phyloP scores from a whole-genome alignment of 1,140 invertebrate genomes.

The Listronotus bonariensis region DNA sequence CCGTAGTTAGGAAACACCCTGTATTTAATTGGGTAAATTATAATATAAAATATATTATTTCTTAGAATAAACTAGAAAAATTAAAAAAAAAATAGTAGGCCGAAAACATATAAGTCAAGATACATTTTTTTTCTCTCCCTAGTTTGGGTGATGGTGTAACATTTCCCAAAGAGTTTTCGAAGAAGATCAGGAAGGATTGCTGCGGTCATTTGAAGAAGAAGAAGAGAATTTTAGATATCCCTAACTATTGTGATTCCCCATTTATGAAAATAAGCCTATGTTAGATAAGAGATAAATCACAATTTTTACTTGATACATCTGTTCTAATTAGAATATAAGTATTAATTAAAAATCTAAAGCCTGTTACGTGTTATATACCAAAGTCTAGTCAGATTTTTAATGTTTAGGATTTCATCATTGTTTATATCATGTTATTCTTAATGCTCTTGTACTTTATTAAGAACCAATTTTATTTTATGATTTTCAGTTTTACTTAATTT shows the following conservation, averaged over 20 bases:
- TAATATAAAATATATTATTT: too few relatives aligned
- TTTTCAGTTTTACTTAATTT: background rate
- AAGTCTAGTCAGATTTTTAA: too few relatives aligned
- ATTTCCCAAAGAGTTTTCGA: slow-evolving; percentile 80
- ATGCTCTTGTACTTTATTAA: too few relatives aligned
- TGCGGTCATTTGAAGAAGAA: slow-evolving; percentile 52
- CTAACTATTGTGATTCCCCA: slow-evolving; percentile 7
- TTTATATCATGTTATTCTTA: too few relatives aligned
- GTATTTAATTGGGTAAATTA: too few relatives aligned
- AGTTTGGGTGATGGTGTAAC: slow-evolving; percentile 86
- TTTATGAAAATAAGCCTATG: background rate
- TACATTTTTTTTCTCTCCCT: slow-evolving; percentile 55
- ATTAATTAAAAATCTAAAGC: too few relatives aligned
- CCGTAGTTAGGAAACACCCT: too few relatives aligned
- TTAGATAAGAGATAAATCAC: background rate
- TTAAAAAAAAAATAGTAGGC: too few relatives aligned
- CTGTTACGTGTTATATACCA: too few relatives aligned
- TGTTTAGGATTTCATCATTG: too few relatives aligned
- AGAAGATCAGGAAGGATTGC: slow-evolving; percentile 80
- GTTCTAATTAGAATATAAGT: background rate
- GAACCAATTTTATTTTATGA: too few relatives aligned
- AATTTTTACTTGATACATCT: background rate
- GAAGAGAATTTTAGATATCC: slow-evolving; percentile 31
- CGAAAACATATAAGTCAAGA: slow-evolving; percentile 4
- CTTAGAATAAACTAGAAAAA: too few relatives aligned